Conservation (phyloP, 1,140 invertebrate species). For the Aphaenogaster ashmeadi region DNA sequence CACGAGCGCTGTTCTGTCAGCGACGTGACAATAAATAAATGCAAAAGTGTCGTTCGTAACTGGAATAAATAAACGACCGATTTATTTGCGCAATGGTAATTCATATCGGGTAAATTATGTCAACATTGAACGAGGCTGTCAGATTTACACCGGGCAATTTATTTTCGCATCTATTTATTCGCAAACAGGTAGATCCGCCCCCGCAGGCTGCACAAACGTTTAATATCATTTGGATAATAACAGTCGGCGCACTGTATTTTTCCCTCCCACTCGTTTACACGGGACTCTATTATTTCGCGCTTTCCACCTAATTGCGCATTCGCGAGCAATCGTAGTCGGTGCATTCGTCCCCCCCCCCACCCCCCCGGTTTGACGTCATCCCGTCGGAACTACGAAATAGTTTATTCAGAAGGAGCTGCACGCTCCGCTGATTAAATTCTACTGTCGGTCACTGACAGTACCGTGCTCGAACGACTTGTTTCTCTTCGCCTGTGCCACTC, state of each 20-base stretch:
- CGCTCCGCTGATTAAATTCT: conserved; percentile 26
- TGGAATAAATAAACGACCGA: background rate
- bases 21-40: background rate
- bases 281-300: conserved; percentile 15
- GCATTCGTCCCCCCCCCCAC: background rate
- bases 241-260: conserved; percentile 1
- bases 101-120: background rate
- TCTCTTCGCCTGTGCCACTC: background rate
- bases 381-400: conserved; percentile 33
- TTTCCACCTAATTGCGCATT: conserved; percentile 43
- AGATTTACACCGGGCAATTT: conserved; percentile 30
- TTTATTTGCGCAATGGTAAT: conserved; percentile 7
- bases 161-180: conserved; percentile 24
- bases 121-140: background rate
- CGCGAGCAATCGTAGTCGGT: conserved; percentile 20
- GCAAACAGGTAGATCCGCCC: conserved; percentile 2
- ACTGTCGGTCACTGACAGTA: conserved; percentile 40
- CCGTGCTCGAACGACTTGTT: conserved; percentile 18
- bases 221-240: conserved; percentile 18
- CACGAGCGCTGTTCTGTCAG: background rate
- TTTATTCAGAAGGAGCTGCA: conserved; percentile 36
- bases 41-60: background rate
- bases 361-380: conserved; percentile 37
- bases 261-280: background rate
- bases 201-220: conserved; percentile 3